Evolutionary conservation across 2,888 invertebrate genomes (phyloP).

Genomic region (Rhabditoides inermis): DNA sequence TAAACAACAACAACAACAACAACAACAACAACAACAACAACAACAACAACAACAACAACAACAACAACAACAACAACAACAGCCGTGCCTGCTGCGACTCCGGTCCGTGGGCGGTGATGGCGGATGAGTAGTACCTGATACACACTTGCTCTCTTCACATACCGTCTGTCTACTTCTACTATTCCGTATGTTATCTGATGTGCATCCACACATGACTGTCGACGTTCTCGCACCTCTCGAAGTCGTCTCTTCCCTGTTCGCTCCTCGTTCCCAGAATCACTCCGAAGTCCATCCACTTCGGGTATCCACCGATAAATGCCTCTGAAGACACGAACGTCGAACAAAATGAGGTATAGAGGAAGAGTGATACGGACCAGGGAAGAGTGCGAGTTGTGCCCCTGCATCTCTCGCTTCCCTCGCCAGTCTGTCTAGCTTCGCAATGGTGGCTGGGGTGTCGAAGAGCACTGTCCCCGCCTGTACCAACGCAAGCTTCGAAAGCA

Average conservation of each 20-base stretch:
- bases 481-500: conserved; percentile 20
- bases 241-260: conserved; percentile 40
- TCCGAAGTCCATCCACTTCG: conserved; percentile 44
- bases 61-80: too few relatives aligned
- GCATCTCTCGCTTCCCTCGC: conserved; percentile 22
- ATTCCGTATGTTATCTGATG: too few relatives aligned
- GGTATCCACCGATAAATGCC: conserved; percentile 46
- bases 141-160: too few relatives aligned
- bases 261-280: conserved; percentile 36
- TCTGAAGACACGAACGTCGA: conserved; percentile 17
- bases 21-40: too few relatives aligned
- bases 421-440: conserved; percentile 21
- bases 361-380: conserved; percentile 25
- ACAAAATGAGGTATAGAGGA: background rate
- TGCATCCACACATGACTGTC: too few relatives aligned
- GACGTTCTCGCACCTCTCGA: conserved; percentile 15
- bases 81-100: conserved; percentile 12
- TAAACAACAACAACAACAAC: too few relatives aligned
- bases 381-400: conserved; percentile 37
- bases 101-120: too few relatives aligned
- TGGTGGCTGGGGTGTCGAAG: conserved; percentile 31
- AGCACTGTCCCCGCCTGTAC: conserved; percentile 40
- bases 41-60: too few relatives aligned
- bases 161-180: too few relatives aligned
- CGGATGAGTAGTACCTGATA: too few relatives aligned